A percentile compares a stretch with the other conserved stretches of the same genome.
Evolutionary conservation across 2,888 invertebrate species (phyloP).

Genomic region (Drosophila neonasuta): DNA sequence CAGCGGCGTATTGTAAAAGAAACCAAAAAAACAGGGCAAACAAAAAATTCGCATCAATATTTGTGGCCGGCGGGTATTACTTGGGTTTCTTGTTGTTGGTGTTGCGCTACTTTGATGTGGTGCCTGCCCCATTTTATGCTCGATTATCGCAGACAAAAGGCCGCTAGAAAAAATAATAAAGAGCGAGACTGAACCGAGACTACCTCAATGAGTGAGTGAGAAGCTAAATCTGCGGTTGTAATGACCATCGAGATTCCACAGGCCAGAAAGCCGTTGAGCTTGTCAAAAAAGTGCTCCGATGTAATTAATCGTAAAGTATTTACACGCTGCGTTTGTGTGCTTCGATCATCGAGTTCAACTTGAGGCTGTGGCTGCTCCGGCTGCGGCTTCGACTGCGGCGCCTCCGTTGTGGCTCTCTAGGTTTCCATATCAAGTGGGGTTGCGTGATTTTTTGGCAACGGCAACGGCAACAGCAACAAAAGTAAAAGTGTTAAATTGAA

Average conservation of each 20-base stretch:
- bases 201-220: slow-evolving; percentile 18
- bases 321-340: slow-evolving; percentile 48
- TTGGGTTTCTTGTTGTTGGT: slow-evolving; percentile 31
- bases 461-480: slow-evolving; percentile 24
- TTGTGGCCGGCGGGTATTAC: slow-evolving; percentile 16
- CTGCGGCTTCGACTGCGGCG: neutral
- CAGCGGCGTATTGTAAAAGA: slow-evolving; percentile 55
- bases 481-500: slow-evolving; percentile 54
- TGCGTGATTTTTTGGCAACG: slow-evolving; percentile 10
- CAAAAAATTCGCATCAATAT: slow-evolving; percentile 58
- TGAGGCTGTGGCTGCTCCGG: slow-evolving; percentile 16
- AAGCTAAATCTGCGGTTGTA: slow-evolving; percentile 31
- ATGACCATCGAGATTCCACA: slow-evolving; percentile 62
- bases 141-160: slow-evolving; percentile 51
- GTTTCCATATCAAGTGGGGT: slow-evolving; percentile 14
- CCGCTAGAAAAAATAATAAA: neutral
- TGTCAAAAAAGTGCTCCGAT: slow-evolving; percentile 49
- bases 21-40: slow-evolving; percentile 47
- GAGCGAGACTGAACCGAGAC: slow-evolving; percentile 38
- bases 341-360: slow-evolving; percentile 13
- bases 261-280: slow-evolving; percentile 52
- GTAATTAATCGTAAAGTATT: slow-evolving; percentile 75
- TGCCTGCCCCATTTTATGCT: slow-evolving; percentile 68
- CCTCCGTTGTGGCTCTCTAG: slow-evolving; percentile 28
- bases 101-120: slow-evolving; percentile 65